Conservation (phyloP, 2,797 vertebrate genomes). For the Sebastes oblongus region DNA sequence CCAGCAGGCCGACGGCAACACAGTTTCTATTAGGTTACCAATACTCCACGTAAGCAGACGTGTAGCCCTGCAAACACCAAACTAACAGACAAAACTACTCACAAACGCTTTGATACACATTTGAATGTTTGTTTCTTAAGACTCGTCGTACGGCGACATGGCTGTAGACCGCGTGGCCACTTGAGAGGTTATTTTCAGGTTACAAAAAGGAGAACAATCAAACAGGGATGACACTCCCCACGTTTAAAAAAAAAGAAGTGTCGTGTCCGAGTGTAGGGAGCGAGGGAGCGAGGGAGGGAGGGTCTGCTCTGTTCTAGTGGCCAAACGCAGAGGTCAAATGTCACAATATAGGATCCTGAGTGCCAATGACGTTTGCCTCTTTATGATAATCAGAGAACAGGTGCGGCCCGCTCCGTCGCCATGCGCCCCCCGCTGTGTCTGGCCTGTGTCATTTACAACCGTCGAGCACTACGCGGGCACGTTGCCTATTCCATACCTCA, state of each 20-base stretch:
- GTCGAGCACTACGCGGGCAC: conserved; percentile 65
- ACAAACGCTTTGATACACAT: conserved; percentile 47
- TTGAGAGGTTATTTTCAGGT: conserved; percentile 78
- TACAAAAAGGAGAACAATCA: conserved; percentile 79
- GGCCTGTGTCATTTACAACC: conserved; percentile 77
- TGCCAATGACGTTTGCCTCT: conserved; percentile 98
- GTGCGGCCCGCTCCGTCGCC: conserved; percentile 68
- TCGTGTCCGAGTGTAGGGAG: conserved; percentile 37
- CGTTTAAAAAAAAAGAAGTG: conserved; percentile 8
- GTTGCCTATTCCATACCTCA: conserved; percentile 73
- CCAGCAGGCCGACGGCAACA: neutral
- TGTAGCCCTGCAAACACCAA: conserved; percentile 22
- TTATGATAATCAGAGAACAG: conserved; percentile 89
- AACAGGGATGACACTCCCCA: conserved; percentile 42
- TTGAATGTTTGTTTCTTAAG: conserved; percentile 60
- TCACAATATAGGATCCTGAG: conserved; percentile 86
- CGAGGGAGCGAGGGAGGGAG: conserved; percentile 18
- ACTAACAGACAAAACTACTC: conserved; percentile 3
- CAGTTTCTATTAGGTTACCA: conserved; percentile 11
- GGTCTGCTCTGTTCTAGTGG: conserved; percentile 79
- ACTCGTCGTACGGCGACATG: conserved; percentile 24
- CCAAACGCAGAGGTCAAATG: conserved; percentile 85
- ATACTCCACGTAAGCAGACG: neutral
- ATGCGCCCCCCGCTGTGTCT: conserved; percentile 62
- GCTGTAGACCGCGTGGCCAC: conserved; percentile 25